phyloP scores from a whole-genome alignment of 2,888 invertebrate species.

The Scaptomyza cyrtandrae region DNA sequence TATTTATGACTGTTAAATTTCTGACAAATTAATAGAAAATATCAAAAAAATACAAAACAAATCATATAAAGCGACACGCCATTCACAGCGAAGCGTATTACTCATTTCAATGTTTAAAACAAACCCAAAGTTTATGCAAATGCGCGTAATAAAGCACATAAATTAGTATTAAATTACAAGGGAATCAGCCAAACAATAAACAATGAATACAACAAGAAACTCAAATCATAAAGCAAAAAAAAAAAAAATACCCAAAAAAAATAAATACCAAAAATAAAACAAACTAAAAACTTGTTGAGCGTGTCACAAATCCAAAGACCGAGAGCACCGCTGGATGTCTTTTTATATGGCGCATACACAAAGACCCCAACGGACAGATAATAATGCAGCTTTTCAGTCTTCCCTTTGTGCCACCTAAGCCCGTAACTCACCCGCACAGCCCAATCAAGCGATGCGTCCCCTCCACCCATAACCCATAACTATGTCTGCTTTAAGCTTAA shows the following conservation, averaged over 20 bases:
- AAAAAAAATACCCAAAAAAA: constrained; percentile 5
- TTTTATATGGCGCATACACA: constrained; percentile 53
- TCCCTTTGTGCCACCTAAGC: neutral
- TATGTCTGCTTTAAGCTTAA: constrained; percentile 74
- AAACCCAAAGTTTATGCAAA: constrained; percentile 68
- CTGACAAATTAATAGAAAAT: constrained; percentile 74
- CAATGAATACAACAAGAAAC: constrained; percentile 20
- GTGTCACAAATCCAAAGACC: constrained; percentile 25
- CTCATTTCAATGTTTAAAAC: constrained; percentile 38
- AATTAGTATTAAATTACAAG: constrained; percentile 80
- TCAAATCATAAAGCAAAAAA: constrained; percentile 34
- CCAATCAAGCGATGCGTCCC: constrained; percentile 25
- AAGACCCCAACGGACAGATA: constrained; percentile 52
- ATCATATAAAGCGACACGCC: constrained; percentile 52
- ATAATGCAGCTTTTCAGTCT: constrained; percentile 54
- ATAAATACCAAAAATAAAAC: constrained; percentile 17
- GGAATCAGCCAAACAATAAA: constrained; percentile 43
- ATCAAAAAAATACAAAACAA: constrained; percentile 17
- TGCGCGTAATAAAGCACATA: constrained; percentile 72
- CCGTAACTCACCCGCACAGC: constrained; percentile 14
- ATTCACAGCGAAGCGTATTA: constrained; percentile 27
- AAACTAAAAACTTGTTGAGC: constrained; percentile 65
- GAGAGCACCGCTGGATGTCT: constrained; percentile 61
- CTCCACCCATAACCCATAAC: constrained; percentile 26
- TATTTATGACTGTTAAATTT: constrained; percentile 67